Percentiles rank a stretch among this genome's conserved stretches.
These are phyloP conservation scores for Connochaetes taurinus DNA, from an alignment of 2,113 vertebrate genomes.

Conservation along the genomic window DNA sequence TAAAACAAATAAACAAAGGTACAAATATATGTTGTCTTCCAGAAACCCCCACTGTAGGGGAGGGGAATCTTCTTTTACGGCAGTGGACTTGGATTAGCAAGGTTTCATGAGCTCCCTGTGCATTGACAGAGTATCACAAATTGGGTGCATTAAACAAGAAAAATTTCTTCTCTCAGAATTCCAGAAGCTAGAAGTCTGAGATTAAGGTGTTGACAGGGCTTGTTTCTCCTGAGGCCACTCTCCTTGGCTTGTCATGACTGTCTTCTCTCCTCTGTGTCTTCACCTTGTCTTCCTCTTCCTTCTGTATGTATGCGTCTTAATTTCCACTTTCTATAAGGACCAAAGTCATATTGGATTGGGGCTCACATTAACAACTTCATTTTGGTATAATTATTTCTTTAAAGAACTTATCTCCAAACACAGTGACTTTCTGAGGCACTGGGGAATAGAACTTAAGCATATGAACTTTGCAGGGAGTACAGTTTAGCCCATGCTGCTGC, in stretches of 20 bases:
- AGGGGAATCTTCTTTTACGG: accelerated
- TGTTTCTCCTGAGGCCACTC: not conserved
- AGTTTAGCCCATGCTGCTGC: not conserved
- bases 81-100: not conserved
- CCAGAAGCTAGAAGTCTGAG: too few relatives aligned
- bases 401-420: not conserved
- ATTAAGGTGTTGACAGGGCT: not conserved
- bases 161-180: not conserved
- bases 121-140: not conserved
- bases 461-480: not conserved
- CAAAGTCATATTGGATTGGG: too few relatives aligned
- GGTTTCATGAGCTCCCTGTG: too few relatives aligned
- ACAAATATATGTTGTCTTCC: not conserved
- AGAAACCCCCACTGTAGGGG: not conserved
- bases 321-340: not conserved
- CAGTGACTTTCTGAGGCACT: not conserved
- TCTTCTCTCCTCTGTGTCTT: not conserved
- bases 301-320: not conserved
- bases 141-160: not conserved
- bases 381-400: not conserved
- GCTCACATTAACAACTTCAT: not conserved
- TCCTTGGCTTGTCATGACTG: not conserved
- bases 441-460: too few relatives aligned
- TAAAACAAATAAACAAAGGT: not conserved
- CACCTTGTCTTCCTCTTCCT: not conserved